phyloP scores from a whole-genome alignment of 2,797 vertebrate species.

The Sus cebifrons region DNA sequence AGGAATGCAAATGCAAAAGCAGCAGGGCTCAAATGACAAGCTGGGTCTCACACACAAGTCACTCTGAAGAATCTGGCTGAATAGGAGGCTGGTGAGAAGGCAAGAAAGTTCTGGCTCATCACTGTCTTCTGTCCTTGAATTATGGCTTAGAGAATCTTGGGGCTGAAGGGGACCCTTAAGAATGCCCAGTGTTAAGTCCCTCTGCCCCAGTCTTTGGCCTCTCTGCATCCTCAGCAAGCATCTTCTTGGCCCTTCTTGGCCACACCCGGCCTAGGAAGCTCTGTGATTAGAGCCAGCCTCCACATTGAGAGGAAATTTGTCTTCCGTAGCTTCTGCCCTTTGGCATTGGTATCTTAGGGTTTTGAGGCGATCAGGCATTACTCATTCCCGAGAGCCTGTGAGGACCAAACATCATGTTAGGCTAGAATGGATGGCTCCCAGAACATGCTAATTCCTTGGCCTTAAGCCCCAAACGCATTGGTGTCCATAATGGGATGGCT shows the following conservation, averaged over 20 bases:
- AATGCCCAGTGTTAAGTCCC: not conserved
- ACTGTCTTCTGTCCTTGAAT: not conserved
- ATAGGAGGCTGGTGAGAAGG: conserved; percentile 20
- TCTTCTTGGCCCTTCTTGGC: not conserved
- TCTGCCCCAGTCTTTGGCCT: not conserved
- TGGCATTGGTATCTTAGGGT: not conserved
- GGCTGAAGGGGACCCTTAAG: not conserved
- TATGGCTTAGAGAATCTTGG: not conserved
- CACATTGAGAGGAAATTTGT: not conserved
- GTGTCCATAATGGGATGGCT: not conserved
- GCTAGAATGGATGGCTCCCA: not conserved
- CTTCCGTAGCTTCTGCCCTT: not conserved
- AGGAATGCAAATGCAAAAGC: not conserved
- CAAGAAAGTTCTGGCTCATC: not conserved
- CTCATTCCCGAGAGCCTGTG: not conserved
- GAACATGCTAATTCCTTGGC: not conserved
- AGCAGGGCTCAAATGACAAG: not conserved
- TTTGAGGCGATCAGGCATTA: not conserved
- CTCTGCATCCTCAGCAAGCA: not conserved
- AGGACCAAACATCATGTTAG: not conserved
- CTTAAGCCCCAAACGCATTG: not conserved
- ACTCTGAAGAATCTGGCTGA: not conserved
- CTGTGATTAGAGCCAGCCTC: not conserved
- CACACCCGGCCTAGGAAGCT: not conserved
- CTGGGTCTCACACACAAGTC: not conserved